Evolutionary conservation across 2,888 invertebrate genomes (phyloP).

Genomic region (Homarus gammarus): DNA sequence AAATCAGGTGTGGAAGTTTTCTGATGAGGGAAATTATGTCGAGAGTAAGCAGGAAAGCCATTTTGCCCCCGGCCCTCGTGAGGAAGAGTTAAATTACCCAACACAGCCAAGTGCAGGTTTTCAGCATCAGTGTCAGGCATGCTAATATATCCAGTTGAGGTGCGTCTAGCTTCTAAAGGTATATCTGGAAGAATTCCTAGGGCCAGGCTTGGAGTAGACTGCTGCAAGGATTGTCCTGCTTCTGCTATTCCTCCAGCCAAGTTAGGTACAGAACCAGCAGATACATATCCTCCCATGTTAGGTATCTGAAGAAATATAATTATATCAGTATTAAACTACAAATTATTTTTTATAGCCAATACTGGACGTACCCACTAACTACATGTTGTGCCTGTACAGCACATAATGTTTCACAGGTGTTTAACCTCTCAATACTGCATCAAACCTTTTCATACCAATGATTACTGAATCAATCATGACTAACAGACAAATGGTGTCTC

Average conservation of each 20-base stretch:
- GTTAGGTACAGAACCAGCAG: conserved; percentile 60
- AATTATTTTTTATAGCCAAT: too few species aligned
- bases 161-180: conserved; percentile 52
- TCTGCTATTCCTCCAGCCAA: conserved; percentile 45
- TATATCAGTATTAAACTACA: conserved; percentile 2
- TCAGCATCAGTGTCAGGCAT: conserved; percentile 62
- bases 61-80: conserved; percentile 36
- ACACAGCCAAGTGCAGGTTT: conserved; percentile 37
- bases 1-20: conserved; percentile 40
- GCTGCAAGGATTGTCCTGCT: conserved; percentile 38
- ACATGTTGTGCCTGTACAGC: too few species aligned
- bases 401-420: too few species aligned
- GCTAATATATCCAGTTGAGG: conserved; percentile 70
- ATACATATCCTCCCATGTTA: conserved; percentile 47
- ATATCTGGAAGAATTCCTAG: conserved; percentile 28
- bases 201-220: conserved; percentile 45
- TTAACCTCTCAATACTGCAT: too few species aligned
- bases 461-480: too few species aligned
- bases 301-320: conserved; percentile 19
- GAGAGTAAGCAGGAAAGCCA: conserved; percentile 52
- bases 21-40: conserved; percentile 49
- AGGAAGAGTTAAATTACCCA: conserved; percentile 46
- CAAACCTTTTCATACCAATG: too few species aligned
- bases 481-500: too few species aligned
- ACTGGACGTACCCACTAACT: too few species aligned